A percentile compares a stretch with the other conserved stretches of the same genome.
These are phyloP conservation scores for Unio pictorum DNA, from an alignment of 2,888 invertebrate species.

Conservation along the genomic window DNA sequence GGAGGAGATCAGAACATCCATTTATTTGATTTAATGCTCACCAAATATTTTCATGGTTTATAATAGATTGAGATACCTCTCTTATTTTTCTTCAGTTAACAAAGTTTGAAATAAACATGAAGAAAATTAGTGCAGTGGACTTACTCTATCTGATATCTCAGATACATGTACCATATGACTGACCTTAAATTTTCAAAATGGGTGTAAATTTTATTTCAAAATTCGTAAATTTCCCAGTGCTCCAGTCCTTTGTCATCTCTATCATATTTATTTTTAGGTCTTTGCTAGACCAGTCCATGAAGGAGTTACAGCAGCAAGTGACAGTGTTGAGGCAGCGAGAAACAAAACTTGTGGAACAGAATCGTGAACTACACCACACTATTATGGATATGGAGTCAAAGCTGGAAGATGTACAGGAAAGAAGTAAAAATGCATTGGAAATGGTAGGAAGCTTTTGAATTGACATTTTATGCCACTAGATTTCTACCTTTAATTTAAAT, in stretches of 20 bases:
- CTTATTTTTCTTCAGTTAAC: too few relatives aligned
- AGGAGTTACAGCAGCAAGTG: slow-evolving; percentile 62
- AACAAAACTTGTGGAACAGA: slow-evolving; percentile 52
- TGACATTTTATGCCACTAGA: slow-evolving; percentile 15
- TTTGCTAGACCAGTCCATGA: slow-evolving; percentile 58
- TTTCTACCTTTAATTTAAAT: slow-evolving; percentile 1
- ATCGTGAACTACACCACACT: slow-evolving; percentile 62
- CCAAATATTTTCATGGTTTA: too few relatives aligned
- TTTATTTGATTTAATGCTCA: too few relatives aligned
- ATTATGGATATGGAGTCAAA: slow-evolving; percentile 63
- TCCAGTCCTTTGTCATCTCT: neutral
- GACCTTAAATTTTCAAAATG: too few relatives aligned
- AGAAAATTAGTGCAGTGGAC: too few relatives aligned
- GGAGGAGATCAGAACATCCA: too few relatives aligned
- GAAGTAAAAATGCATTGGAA: slow-evolving; percentile 47
- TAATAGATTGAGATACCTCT: too few relatives aligned
- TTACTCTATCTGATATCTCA: too few relatives aligned
- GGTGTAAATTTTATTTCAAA: neutral
- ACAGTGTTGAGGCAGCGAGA: slow-evolving; percentile 60
- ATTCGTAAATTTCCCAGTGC: neutral
- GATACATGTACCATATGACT: too few relatives aligned
- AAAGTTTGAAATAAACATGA: too few relatives aligned
- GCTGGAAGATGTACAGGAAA: slow-evolving; percentile 51
- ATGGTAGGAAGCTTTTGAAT: slow-evolving; percentile 30
- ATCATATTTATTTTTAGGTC: slow-evolving; percentile 39